Percentiles rank a stretch among this genome's conserved stretches.
Conservation (phyloP, 2,797 vertebrate species). For the Pangasius larnaudii region DNA sequence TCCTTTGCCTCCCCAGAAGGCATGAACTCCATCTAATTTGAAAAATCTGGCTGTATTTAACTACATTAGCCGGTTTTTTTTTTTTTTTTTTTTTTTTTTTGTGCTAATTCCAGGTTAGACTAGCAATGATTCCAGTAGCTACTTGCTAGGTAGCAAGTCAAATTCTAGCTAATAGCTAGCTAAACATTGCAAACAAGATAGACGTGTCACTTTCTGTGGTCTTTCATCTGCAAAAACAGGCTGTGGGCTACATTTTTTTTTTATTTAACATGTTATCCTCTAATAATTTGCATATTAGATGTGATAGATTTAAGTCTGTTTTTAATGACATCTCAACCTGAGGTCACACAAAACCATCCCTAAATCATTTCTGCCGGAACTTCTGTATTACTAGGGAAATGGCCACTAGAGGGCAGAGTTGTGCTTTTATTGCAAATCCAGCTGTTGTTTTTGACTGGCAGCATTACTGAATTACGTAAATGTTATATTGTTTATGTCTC, state of each 20-base stretch:
- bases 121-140: not conserved
- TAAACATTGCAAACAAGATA: not conserved
- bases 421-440: constrained; percentile 17
- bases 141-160: not conserved
- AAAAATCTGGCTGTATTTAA: not conserved
- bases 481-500: constrained; percentile 13
- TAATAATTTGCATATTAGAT: not conserved
- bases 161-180: not conserved
- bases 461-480: not conserved
- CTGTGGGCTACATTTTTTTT: not conserved
- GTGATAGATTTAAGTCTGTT: not conserved
- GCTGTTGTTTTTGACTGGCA: not conserved
- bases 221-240: not conserved
- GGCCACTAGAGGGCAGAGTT: constrained; percentile 54
- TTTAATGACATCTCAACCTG: not conserved
- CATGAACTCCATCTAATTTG: not conserved
- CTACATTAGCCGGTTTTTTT: not conserved
- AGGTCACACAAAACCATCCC: not conserved
- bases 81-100: too few species aligned
- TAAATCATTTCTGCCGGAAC: not conserved
- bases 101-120: not conserved
- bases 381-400: constrained; percentile 5
- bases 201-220: not conserved
- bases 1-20: not conserved
- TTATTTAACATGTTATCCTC: not conserved